These are phyloP conservation scores for Tadarida brasiliensis DNA, from an alignment of 2,797 vertebrate genomes.

Conservation along the genomic window DNA sequence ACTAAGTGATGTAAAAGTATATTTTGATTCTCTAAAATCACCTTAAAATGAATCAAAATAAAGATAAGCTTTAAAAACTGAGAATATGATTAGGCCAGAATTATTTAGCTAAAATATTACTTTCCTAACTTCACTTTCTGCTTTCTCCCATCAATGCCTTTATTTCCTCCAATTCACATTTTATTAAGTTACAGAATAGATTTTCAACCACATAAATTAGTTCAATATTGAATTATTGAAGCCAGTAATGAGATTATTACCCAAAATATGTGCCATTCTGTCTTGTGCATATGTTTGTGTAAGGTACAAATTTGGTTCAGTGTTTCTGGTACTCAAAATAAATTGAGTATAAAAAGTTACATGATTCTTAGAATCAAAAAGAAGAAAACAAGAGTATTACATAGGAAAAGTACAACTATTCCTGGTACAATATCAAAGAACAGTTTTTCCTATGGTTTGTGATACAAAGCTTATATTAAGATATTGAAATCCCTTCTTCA, in stretches of 20 bases:
- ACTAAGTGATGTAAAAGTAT: not conserved
- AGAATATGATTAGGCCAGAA: slow-evolving; percentile 3
- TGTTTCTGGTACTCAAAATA: not conserved
- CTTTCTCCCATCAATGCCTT: not conserved
- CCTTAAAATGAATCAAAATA: not conserved
- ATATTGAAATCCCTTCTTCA: not conserved
- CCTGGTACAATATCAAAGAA: not conserved
- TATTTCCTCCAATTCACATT: not conserved
- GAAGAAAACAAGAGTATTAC: not conserved
- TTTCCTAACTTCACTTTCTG: not conserved
- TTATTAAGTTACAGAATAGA: not conserved
- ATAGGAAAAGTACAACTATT: not conserved
- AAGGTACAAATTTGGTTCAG: not conserved
- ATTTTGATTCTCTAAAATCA: not conserved
- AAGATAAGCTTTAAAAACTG: not conserved
- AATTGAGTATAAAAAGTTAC: not conserved
- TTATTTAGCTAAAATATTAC: not conserved
- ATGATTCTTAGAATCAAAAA: slow-evolving; percentile 18
- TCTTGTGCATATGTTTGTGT: not conserved
- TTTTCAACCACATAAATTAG: not conserved
- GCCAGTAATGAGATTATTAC: not conserved
- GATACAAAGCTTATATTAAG: not conserved
- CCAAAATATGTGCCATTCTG: not conserved
- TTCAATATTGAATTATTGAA: not conserved
- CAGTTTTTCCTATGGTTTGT: no score